These are phyloP conservation scores for Anneissia japonica DNA, from an alignment of 35 echinoderm and acorn worm species.

Conservation along the genomic window DNA sequence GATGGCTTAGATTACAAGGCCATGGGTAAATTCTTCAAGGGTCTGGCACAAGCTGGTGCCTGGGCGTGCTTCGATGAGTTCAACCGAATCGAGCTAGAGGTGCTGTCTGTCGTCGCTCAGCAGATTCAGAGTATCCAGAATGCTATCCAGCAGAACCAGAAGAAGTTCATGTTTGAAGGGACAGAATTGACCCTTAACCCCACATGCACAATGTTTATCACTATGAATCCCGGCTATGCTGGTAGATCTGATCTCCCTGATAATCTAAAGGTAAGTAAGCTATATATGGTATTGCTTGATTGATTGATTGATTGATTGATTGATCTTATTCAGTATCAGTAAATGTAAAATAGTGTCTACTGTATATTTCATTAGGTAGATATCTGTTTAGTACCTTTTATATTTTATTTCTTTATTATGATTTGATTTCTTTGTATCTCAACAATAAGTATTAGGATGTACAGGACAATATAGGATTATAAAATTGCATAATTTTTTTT, in stretches of 20 bases:
- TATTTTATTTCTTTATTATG: too few relatives aligned
- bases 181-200: conserved; percentile 92
- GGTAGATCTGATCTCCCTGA: conserved; percentile 86
- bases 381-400: too few relatives aligned
- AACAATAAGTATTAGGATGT: too few relatives aligned
- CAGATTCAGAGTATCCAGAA: conserved; percentile 95
- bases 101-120: conserved; percentile 89
- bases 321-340: too few relatives aligned
- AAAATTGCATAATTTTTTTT: too few relatives aligned
- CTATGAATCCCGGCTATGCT: conserved; percentile 96
- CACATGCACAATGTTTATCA: conserved; percentile 97
- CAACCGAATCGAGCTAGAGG: conserved; percentile 97
- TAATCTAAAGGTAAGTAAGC: conserved; percentile 76
- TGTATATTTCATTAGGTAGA: too few relatives aligned
- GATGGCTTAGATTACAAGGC: conserved; percentile 96
- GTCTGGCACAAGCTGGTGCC: conserved; percentile 79
- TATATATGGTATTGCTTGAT: too few relatives aligned
- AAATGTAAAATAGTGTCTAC: too few relatives aligned
- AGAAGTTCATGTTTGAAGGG: conserved; percentile 94
- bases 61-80: conserved; percentile 99
- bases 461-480: too few relatives aligned
- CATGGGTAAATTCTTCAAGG: conserved; percentile 99
- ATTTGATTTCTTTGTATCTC: too few relatives aligned
- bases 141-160: conserved; percentile 66
- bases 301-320: too few relatives aligned